Base-by-base conservation (phyloP, 2,797 vertebrate species). In the Chaetodon trifasciatus region DNA sequence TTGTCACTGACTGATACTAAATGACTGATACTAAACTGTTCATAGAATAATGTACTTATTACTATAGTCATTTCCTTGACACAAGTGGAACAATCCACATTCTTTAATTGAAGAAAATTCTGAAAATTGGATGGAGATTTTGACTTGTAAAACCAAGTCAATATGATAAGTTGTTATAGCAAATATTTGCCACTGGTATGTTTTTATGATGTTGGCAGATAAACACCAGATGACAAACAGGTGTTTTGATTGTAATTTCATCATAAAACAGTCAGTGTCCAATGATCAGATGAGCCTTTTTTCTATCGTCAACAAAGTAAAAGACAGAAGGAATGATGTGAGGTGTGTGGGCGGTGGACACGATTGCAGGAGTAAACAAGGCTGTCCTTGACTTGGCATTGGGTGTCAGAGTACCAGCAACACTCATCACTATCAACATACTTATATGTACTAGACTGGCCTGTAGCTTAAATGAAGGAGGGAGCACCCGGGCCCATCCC, bases 401-500 rank as follows among this genome's bases (percentile, higher is more conserved):
- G 40, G 37, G 49, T 81, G 63, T 56, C 64, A 53, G 28, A 24
- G 52, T 74, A 61, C 39, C 72, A 77, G 44, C 63, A 66, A 62
- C 81, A 81, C 60, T 89, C 76, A 74, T 89, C 77, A 76, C 75
- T 79, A 79, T 89, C 81, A 85, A 74, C 86, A 81, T 23, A 60
- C 67, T 67, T 58, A 13, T 84, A 74, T 79, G 76, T 70, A 81
- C 64, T 46, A 61, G 24, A 80, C 53, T 57, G n/a, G 55, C 49
- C 46, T 0, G 1, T 49, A 70, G 63, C 44, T 21, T 44, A 74
- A 75, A 67, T 60, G 60, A 75, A 57, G 47, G 6, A 17, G n/a
- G 55, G 5, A 15, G 21, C 55, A 67, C 60, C 49, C 64, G 11
- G 62, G 46, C 58, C 81, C 56, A 21, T 79, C 78, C 70, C 53